Base-by-base conservation (phyloP, 2,113 vertebrate species). In the Dendropsophus ebraccatus region DNA sequence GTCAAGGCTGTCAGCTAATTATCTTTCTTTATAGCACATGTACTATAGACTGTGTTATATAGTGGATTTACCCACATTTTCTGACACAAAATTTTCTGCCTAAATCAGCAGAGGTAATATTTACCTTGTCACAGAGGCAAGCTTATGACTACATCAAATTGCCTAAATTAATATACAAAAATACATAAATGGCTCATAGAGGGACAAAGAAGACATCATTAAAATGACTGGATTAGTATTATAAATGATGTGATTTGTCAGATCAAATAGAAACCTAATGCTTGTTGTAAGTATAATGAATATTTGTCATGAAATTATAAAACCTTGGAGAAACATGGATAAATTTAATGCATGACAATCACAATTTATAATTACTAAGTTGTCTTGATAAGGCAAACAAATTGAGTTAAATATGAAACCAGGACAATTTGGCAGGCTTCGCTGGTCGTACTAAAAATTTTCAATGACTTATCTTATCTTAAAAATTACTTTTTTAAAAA, bases 251-350 rank as follows among this genome's bases (percentile, higher is more conserved):
- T 77, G 17, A 19, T 41, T 77, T 77, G 50, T 58, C 52, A 56
- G 52, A 84, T 82, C n/a, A 82, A 84, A 56, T 30, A 60, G 67
- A 54, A 84, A 73, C 35, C 13, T 73, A 83, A 74, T 84, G 30
- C 67, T 45, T 74, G 52, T 84, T 74, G 69, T 30, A 84, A 52
- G 45, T 85, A 77, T 67, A 85, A 85, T 85, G 74, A 85, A 67
- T 84, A 84, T 84, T 84, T 84, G 83, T 84, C 73, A 84, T 60
- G 72, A 84, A 65, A 77, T 84, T 84, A 65, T 77, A 67, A 84
- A 84, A 65, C 56, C 73, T 69, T 78, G 47, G 28, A 77, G 41
- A 67, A 85, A 85, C 60, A 78, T 41, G 62, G 75, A 52, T 79
- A 79, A 67, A 70, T 85, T 69, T 69, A 56, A 69, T 79, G 45